Conservation (phyloP, 2,113 vertebrate species). For the Hippocampus abdominalis region DNA sequence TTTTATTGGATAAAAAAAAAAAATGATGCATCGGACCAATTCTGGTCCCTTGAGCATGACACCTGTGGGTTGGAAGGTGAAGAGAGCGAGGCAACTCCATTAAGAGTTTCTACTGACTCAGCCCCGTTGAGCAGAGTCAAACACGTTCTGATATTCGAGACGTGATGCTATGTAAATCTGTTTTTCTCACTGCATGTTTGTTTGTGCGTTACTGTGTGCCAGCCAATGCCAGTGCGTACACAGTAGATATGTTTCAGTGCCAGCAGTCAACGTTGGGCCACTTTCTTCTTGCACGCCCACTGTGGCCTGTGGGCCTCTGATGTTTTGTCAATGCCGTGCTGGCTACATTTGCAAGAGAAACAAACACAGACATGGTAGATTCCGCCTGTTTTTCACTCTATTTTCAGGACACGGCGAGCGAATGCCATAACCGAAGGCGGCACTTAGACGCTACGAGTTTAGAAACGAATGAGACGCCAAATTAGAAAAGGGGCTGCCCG, state of each 20-base stretch:
- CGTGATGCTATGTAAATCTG: conserved; percentile 47
- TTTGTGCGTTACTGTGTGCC: conserved; percentile 22
- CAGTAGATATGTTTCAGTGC: conserved; percentile 58
- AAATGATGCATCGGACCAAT: not conserved
- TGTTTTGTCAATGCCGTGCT: conserved; percentile 56
- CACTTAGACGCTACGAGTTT: conserved; percentile 58
- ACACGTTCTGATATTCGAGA: conserved; percentile 65
- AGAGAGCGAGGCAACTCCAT: conserved; percentile 42
- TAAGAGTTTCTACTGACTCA: conserved; percentile 53
- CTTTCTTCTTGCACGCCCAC: conserved; percentile 58
- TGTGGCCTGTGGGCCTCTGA: conserved; percentile 63
- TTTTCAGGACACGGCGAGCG: conserved; percentile 50
- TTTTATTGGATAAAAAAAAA: not conserved
- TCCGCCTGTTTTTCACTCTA: conserved; percentile 59
- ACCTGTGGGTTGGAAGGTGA: conserved; percentile 25
- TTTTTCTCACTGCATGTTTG: conserved; percentile 20
- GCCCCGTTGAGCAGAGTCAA: conserved; percentile 68
- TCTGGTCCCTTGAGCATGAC: not conserved
- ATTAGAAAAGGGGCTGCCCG: conserved; percentile 48
- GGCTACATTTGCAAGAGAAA: conserved; percentile 55
- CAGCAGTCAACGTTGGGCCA: conserved; percentile 53
- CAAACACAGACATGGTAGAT: conserved; percentile 64
- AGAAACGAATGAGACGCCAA: conserved; percentile 51
- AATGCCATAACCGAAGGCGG: conserved; percentile 51
- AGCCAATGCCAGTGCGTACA: conserved; percentile 51